Evolutionary conservation across 2,888 invertebrate genomes (phyloP), one percentile per base, ranked within the genome.

Genomic region (Blera fallax): DNA sequence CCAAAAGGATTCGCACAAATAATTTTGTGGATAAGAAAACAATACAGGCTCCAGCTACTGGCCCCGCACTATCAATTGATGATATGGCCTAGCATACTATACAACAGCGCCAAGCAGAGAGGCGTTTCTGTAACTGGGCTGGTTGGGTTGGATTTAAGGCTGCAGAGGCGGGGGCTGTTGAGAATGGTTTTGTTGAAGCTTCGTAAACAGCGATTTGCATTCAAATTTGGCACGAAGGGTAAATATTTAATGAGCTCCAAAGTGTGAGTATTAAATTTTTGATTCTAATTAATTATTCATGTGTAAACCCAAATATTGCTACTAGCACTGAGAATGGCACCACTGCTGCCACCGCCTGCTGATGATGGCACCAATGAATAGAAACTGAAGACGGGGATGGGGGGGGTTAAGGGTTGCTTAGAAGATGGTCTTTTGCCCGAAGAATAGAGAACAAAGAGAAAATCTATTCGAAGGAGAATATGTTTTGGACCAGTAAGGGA

Each of bases 271-370:
- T 89, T 91, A 90, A 91, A 90, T 90, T 90, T 91, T 90, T 91
- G 90, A 91, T 91, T 90, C 90, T 91, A 90, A 90, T 90, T 90
- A 90, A 90, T 90, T 90, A 90, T 90, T 90, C 91, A 90, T 91
- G 90, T 91, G 91, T 91, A 90, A 90, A 90, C 85, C 85, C 85
- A 81, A 85, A 85, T 81, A 81, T 85, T 85, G 85, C 76, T 85
- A 81, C 67, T 77, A 72, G 85, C 70, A 77, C 85, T 85, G 85
- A 72, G 70, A 77, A 81, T 85, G 85, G 80, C 81, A 81, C 50
- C 64, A 85, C 45, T 62, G 64, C 34, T 56, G 62, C 56, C 70
- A 65, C 67, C 85, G 65, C 16, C 76, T 80, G 85, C 72, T 77
- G 72, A 77, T 85, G 85, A 85, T 81, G 85, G 76, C 50, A 56